A percentile compares a stretch with the other conserved stretches of the same genome.
phyloP scores from a whole-genome alignment of 2,797 vertebrate species.

The Pachyuromys duprasi region DNA sequence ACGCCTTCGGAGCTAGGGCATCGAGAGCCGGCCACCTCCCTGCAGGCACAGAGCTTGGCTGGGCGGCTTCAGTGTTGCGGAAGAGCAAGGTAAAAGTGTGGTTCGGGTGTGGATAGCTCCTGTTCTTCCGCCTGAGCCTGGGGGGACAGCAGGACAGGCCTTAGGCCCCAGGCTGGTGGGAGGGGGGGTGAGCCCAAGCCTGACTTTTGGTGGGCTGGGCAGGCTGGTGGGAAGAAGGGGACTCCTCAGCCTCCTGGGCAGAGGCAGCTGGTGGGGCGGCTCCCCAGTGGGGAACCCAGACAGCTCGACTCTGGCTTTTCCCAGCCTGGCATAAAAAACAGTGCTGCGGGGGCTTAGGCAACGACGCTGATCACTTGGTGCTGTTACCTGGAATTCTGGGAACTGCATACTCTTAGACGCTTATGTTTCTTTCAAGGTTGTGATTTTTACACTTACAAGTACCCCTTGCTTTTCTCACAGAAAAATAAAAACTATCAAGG shows the following conservation, averaged over 20 bases:
- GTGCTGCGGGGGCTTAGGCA: background rate
- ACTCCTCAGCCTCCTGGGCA: background rate
- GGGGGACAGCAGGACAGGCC: background rate
- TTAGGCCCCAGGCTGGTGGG: background rate
- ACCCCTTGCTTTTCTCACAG: background rate
- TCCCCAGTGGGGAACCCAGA: background rate
- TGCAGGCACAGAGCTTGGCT: background rate
- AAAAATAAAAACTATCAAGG: background rate
- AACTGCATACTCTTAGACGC: background rate
- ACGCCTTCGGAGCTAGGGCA: background rate
- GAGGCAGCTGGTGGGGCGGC: background rate
- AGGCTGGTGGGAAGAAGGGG: background rate
- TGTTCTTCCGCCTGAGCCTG: background rate
- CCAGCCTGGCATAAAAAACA: background rate
- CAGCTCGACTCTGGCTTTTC: background rate
- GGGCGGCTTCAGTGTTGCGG: background rate
- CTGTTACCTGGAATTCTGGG: background rate
- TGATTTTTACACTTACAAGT: background rate
- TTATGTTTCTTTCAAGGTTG: background rate
- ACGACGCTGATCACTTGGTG: background rate
- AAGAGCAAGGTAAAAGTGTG: conserved; percentile 65
- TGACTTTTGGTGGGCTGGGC: background rate
- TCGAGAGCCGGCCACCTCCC: background rate
- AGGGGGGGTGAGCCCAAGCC: background rate
- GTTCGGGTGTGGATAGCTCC: accelerated